Evolutionary conservation across 2,888 invertebrate species (phyloP).

Genomic region (Hydropsyche betteni): DNA sequence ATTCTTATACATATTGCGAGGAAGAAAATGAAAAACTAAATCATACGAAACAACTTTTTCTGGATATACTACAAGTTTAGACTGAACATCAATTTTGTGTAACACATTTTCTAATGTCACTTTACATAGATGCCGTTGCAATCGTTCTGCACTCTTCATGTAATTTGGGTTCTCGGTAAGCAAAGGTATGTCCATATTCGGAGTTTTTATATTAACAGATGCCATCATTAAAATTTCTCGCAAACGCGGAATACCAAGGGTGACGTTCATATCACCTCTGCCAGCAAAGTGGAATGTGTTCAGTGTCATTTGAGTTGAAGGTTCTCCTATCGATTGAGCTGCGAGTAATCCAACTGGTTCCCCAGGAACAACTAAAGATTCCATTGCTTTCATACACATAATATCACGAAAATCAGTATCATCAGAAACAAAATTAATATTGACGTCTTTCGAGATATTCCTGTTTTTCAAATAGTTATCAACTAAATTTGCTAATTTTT

Average conservation of each 20-base stretch:
- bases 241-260: constrained; percentile 97
- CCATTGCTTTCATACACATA: constrained; percentile 79
- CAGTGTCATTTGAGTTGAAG: constrained; percentile 99
- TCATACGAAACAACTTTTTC: constrained; percentile 71
- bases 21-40: constrained; percentile 78
- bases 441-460: constrained; percentile 56
- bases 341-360: constrained; percentile 97
- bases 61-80: constrained; percentile 67
- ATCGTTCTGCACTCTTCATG: constrained; percentile 70
- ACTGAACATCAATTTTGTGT: constrained; percentile 72
- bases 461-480: constrained; percentile 67
- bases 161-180: constrained; percentile 60
- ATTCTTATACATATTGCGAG: constrained; percentile 75
- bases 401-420: constrained; percentile 71
- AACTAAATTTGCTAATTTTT: constrained; percentile 77
- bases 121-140: constrained; percentile 78
- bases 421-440: constrained; percentile 56
- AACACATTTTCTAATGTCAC: constrained; percentile 84
- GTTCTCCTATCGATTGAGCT: constrained; percentile 98
- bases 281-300: constrained; percentile 99
- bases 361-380: constrained; percentile 85
- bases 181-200: constrained; percentile 95
- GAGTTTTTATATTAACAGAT: constrained; percentile 92
- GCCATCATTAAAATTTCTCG: constrained; percentile 98
- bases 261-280: constrained; percentile 99